phyloP scores from a whole-genome alignment of 2,113 vertebrate species.

The Trichechus manatus region DNA sequence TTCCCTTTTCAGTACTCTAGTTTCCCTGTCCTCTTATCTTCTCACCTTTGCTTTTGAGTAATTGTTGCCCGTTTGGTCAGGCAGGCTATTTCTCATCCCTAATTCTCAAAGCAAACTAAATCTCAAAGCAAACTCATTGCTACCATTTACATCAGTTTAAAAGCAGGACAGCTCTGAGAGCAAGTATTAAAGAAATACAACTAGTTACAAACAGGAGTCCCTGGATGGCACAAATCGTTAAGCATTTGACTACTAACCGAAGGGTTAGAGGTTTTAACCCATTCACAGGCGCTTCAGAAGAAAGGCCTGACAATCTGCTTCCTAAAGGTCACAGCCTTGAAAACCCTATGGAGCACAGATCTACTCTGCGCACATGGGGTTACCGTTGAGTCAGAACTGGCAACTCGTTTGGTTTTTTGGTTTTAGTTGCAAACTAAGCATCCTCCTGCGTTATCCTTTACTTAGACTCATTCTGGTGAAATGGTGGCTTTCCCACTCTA shows the following conservation, averaged over 20 bases:
- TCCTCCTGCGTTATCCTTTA: not conserved
- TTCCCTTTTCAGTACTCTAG: too few relatives aligned
- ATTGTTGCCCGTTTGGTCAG: not conserved
- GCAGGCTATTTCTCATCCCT: not conserved
- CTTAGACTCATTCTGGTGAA: not conserved
- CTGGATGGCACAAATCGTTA: not conserved
- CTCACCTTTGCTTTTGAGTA: too few relatives aligned
- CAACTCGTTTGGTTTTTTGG: not conserved
- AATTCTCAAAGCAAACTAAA: not conserved
- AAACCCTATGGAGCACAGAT: not conserved
- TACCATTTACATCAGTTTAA: not conserved
- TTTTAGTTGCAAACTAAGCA: not conserved
- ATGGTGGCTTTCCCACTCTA: not conserved
- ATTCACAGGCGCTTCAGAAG: not conserved
- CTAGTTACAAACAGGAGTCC: not conserved
- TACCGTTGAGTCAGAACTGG: not conserved
- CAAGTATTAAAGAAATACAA: not conserved
- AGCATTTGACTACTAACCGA: not conserved
- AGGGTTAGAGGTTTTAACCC: not conserved
- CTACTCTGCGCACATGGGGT: not conserved
- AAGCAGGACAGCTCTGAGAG: conserved; percentile 4
- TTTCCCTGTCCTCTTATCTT: too few relatives aligned
- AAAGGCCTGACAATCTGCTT: not conserved
- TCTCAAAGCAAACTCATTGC: not conserved
- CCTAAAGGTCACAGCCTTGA: too few relatives aligned